These are phyloP conservation scores for Sebastes umbrosus DNA, from an alignment of 2,797 vertebrate species.

Conservation along the genomic window DNA sequence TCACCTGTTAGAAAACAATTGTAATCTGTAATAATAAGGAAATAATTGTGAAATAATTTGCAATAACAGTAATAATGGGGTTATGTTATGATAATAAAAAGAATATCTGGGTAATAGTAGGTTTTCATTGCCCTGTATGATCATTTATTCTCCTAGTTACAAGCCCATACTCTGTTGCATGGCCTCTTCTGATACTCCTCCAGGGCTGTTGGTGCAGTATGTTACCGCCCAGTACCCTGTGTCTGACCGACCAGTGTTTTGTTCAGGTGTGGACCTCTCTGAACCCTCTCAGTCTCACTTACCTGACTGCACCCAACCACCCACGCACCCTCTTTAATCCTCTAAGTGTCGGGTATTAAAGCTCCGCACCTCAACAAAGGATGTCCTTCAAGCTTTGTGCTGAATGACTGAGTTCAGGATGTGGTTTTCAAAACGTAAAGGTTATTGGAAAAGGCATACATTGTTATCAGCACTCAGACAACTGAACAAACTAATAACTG, in stretches of 20 bases:
- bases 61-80: not conserved
- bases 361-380: constrained; percentile 60
- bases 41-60: not conserved
- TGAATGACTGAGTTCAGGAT: constrained; percentile 42
- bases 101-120: not conserved
- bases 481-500: constrained; percentile 8
- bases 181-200: constrained; percentile 36
- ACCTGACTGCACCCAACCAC: constrained; percentile 39
- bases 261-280: constrained; percentile 55
- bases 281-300: constrained; percentile 65
- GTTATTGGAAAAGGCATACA: constrained; percentile 25
- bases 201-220: constrained; percentile 22
- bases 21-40: not conserved
- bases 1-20: not conserved
- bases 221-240: constrained; percentile 48
- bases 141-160: not conserved
- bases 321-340: constrained; percentile 55
- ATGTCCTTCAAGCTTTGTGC: constrained; percentile 60
- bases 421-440: constrained; percentile 36
- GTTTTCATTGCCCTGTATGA: not conserved
- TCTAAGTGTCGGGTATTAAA: constrained; percentile 58
- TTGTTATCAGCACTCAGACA: not conserved
- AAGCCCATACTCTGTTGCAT: not conserved
- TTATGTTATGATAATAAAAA: not conserved
- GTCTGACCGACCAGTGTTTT: constrained; percentile 58